Evolutionary conservation across 2,888 invertebrate species (phyloP), one percentile per base, ranked within the genome.

Genomic region (Timema cristinae): DNA sequence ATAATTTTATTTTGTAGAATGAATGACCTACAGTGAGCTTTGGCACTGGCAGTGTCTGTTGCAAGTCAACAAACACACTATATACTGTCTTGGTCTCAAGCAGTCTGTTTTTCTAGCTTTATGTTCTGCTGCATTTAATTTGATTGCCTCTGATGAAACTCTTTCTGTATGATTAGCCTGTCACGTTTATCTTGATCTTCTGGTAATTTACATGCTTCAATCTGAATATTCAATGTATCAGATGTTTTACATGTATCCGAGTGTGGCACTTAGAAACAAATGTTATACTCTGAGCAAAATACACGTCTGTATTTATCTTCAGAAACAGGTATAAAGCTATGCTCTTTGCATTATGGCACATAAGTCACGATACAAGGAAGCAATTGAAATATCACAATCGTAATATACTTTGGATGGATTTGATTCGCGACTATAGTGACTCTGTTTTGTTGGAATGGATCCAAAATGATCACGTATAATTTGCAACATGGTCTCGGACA

Each of bases 1-100:
- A 49, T 50, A 67, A 11, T 15, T 67, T 49, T 11, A 48, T 48
- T 16, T 50, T 50, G 67, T 49, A 48, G 49, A 67, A 67, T 50
- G 49, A 5, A 48, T 48, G 48, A 16, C 5, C 67, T 11, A 16
- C 32, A 67, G 67, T 11, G 8, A 67, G 9, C 50, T 67, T 49
- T 49, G 67, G 67, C 10, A 50, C 48, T 7, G 15, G 63, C 5
- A 63, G 13, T 63, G 63, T 6, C 63, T 63, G 63, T 13, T 63
- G 63, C 32, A 63, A 13, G 32, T 63, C 16, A 32, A 63, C 32
- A 10, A 47, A 32, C 10, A 63, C 48, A 47, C 32, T 48, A 13
- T n/a, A 63, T 5, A 15, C 11, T 63, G 5, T 8, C 9, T 47
- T 63, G 47, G 11, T 6, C 10, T 13, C 48, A 8, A 47, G 63